A percentile compares a stretch with the other conserved stretches of the same genome.
These are phyloP conservation scores for Dynastes maya DNA, from an alignment of 2,888 invertebrate species.

Conservation along the genomic window DNA sequence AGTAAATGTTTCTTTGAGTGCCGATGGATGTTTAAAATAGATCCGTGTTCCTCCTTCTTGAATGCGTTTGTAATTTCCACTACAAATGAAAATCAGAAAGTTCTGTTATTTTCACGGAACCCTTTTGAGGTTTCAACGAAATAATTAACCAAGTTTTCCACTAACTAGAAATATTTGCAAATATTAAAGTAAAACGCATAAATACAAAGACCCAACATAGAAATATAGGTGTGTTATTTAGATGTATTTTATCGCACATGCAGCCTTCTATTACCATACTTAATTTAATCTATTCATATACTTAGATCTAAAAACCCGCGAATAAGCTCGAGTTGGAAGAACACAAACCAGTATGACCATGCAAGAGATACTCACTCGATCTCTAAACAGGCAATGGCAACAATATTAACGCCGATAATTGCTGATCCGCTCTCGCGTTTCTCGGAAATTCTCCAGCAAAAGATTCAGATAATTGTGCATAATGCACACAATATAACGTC, in stretches of 20 bases:
- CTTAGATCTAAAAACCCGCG: background rate
- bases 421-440: background rate
- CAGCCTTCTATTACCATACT: conserved; percentile 6
- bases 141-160: no score
- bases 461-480: background rate
- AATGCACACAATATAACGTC: background rate
- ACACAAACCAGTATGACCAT: background rate
- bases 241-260: background rate
- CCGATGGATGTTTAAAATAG: no score
- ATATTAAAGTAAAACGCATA: background rate
- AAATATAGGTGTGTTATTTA: conserved; percentile 23
- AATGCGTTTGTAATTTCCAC: no score
- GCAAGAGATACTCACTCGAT: background rate
- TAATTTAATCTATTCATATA: conserved; percentile 38
- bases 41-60: no score
- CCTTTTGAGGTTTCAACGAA: no score
- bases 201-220: conserved; percentile 1
- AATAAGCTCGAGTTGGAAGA: background rate
- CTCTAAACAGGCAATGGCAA: conserved; percentile 5
- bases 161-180: no score
- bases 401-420: background rate
- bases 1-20: no score
- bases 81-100: no score
- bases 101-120: no score
- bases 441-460: background rate